phyloP scores from a whole-genome alignment of 2,113 vertebrate genomes.

The Garra rufa region DNA sequence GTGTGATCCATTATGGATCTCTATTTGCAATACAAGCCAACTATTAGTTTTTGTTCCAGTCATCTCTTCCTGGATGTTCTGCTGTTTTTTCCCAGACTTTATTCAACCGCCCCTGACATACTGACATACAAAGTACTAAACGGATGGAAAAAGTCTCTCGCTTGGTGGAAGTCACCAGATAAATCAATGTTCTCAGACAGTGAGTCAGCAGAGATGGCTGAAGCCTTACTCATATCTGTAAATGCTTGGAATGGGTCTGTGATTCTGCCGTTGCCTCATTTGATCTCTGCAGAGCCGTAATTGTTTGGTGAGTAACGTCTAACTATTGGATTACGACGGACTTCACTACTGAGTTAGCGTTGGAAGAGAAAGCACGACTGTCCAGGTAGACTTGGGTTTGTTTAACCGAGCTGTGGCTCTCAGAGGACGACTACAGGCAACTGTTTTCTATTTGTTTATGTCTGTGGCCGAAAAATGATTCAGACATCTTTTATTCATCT shows the following conservation, averaged over 20 bases:
- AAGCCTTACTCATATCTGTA: constrained; percentile 62
- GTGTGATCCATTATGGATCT: constrained; percentile 9
- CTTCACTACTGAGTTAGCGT: neutral
- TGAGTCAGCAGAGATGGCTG: constrained; percentile 65
- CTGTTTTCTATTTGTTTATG: constrained; percentile 27
- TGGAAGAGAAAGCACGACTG: neutral
- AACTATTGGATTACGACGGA: neutral
- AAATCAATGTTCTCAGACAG: constrained; percentile 63
- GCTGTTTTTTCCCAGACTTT: constrained; percentile 25
- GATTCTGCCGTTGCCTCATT: constrained; percentile 32
- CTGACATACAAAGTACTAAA: constrained; percentile 41
- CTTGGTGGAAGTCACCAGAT: constrained; percentile 48
- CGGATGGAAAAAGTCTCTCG: constrained; percentile 28
- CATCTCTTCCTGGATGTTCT: constrained; percentile 45
- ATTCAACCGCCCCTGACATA: constrained; percentile 46
- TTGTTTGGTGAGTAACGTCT: neutral
- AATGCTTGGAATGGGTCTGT: constrained; percentile 64
- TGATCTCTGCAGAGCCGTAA: neutral
- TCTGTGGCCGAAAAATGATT: constrained; percentile 50
- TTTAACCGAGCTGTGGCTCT: neutral
- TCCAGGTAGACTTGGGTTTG: constrained; percentile 21
- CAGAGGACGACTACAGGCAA: constrained; percentile 1
- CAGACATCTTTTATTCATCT: constrained; percentile 7
- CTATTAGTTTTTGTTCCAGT: constrained; percentile 31
- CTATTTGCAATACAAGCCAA: constrained; percentile 27